Evolutionary conservation across 2,113 vertebrate species (phyloP).

Genomic region (Clarias gariepinus): DNA sequence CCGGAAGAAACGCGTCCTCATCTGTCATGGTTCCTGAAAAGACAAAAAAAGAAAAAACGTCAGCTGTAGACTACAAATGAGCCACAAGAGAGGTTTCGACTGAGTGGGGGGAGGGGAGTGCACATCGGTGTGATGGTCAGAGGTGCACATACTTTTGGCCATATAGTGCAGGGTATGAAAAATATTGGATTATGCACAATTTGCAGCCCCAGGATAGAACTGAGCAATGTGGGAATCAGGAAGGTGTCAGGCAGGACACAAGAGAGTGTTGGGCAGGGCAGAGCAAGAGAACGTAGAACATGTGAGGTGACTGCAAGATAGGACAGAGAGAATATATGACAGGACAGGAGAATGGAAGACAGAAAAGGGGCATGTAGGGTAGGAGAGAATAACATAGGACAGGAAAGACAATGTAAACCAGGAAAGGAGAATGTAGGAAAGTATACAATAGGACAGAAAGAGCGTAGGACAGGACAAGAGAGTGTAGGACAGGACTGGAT

Average conservation of each 20-base stretch:
- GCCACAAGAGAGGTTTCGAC: not conserved
- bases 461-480: not conserved
- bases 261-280: not conserved
- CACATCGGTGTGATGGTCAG: not conserved
- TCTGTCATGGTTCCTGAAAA: slow-evolving; percentile 52
- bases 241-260: not conserved
- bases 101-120: too few species aligned
- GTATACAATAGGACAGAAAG: not conserved
- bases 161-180: not conserved
- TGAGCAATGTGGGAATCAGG: not conserved
- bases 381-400: not conserved
- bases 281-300: not conserved
- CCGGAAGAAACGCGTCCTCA: slow-evolving; percentile 41
- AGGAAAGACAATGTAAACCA: not conserved
- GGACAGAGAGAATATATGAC: not conserved
- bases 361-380: not conserved
- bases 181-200: not conserved
- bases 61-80: not conserved
- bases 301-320: not conserved
- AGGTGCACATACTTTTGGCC: not conserved
- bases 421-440: not conserved
- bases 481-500: not conserved
- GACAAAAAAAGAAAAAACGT: not conserved
- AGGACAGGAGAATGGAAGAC: not conserved
- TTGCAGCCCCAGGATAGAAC: not conserved